A percentile compares a stretch with the other conserved stretches of the same genome.
Conservation (phyloP, 2,113 vertebrate genomes). For the Petaurus breviceps region DNA sequence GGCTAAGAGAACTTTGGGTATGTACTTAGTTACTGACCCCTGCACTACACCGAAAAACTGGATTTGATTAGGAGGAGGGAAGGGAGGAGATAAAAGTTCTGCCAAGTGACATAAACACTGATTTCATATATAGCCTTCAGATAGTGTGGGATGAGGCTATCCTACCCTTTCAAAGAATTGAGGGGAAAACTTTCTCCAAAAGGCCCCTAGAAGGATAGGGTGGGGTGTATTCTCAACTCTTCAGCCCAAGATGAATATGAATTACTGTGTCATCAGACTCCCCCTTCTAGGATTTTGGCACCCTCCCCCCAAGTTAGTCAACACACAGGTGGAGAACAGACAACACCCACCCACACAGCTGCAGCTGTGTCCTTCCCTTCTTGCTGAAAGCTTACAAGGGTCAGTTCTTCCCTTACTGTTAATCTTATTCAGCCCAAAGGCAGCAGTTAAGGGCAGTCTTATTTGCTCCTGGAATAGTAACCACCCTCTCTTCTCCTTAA, state of each 20-base stretch:
- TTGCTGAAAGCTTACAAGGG: background rate
- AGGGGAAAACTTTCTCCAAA: background rate
- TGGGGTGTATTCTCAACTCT: background rate
- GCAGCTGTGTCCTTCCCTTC: background rate
- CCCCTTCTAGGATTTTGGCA: background rate
- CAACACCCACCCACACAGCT: background rate
- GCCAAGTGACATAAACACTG: background rate
- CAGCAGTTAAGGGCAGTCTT: background rate
- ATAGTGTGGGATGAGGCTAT: background rate
- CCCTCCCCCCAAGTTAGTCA: background rate
- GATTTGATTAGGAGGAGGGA: background rate
- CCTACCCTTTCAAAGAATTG: background rate
- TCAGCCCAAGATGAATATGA: background rate
- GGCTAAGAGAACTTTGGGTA: background rate
- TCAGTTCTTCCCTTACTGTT: background rate
- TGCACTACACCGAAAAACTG: background rate
- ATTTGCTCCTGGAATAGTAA: background rate
- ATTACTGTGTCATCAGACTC: background rate
- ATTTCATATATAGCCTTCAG: slow-evolving; percentile 5
- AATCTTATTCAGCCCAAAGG: background rate
- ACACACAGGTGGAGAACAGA: background rate
- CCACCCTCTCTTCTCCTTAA: background rate
- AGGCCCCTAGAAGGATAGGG: background rate
- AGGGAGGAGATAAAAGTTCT: background rate
- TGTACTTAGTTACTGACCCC: background rate